Evolutionary conservation across 2,797 vertebrate species (phyloP), one percentile per base, ranked within the genome.

Genomic region (Chanos chanos): DNA sequence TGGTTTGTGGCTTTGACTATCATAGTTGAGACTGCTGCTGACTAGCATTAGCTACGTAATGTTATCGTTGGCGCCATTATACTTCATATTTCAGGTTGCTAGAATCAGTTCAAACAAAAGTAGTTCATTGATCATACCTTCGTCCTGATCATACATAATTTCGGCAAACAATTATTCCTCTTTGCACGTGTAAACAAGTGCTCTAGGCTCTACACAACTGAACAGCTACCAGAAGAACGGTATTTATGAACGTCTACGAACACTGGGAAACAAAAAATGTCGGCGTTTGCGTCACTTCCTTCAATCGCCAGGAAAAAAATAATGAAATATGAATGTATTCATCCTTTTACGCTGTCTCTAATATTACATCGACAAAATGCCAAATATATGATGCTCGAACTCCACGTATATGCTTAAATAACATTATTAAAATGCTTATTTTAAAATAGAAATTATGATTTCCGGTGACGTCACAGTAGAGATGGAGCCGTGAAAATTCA

Each of bases 141-240:
- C 89, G 28, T 90, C 89, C 73, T 87, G 89, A 19, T 90, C 89
- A 72, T 89, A 90, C 89, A 90, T 90, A 27, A 3, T 77, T 40
- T 55, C 44, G 15, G 10, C 39, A 9, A 12, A 34, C 16, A 19
- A 56, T 21, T 7, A 10, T 1, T 7, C 4, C 24, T 7, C 30
- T 7, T 50, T 53, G 10, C 33, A 18, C 30, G 1, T 2, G 53
- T 36, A 13, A 4, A 1, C 3, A 3, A 4, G 1, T 7, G 12
- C 7, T 24, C 3, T 8, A 6, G 3, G n/a, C 44, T 16, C 22
- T 18, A 13, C 2, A 10, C n/a, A 31, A 22, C 27, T 18, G 24
- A 7, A 31, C 22, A 13, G 34, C 51, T n/a, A n/a, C n/a, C n/a
- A n/a, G n/a, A n/a, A n/a, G n/a, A n/a, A 51, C 41, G 54, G 44